A percentile compares a stretch with the other conserved stretches of the same genome.
Evolutionary conservation across 2,888 invertebrate species (phyloP).

Genomic region (Watsonalla cultraria): DNA sequence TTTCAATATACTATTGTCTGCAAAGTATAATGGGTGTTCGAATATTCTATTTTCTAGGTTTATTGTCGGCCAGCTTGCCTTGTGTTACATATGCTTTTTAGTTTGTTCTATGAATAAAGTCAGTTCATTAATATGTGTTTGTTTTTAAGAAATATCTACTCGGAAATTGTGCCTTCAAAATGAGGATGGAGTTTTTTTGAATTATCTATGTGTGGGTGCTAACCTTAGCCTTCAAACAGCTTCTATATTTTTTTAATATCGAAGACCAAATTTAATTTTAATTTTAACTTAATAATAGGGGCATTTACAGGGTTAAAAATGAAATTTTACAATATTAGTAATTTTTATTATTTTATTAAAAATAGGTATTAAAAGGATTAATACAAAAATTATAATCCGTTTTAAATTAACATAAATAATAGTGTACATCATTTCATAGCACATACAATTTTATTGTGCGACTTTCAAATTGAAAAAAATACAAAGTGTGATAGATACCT

Average conservation of each 20-base stretch:
- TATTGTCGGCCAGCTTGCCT: background rate
- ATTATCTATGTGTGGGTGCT: too few relatives aligned
- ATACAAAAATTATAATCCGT: conserved; percentile 67
- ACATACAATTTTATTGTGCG: background rate
- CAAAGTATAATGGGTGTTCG: conserved; percentile 19
- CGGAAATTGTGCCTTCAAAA: too few relatives aligned
- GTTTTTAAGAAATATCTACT: too few relatives aligned
- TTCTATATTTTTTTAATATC: too few relatives aligned
- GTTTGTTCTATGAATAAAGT: too few relatives aligned
- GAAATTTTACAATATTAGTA: conserved; percentile 36
- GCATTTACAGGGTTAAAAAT: conserved; percentile 12
- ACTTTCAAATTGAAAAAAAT: background rate
- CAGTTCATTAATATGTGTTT: too few relatives aligned
- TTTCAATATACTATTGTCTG: conserved; percentile 33
- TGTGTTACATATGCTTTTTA: too few relatives aligned
- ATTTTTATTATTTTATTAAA: conserved; percentile 70
- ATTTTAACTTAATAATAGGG: too few relatives aligned
- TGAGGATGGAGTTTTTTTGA: too few relatives aligned
- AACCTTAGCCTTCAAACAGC: too few relatives aligned
- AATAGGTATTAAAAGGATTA: conserved; percentile 69
- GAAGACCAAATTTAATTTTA: too few relatives aligned
- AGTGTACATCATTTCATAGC: background rate
- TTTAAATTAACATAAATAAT: conserved; percentile 12
- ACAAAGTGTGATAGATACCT: conserved; percentile 21
- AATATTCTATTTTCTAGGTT: background rate